Percentiles rank a stretch among this genome's conserved stretches.
phyloP scores from a whole-genome alignment of 92 coral and sea anemone species.

The Muricea muricata region DNA sequence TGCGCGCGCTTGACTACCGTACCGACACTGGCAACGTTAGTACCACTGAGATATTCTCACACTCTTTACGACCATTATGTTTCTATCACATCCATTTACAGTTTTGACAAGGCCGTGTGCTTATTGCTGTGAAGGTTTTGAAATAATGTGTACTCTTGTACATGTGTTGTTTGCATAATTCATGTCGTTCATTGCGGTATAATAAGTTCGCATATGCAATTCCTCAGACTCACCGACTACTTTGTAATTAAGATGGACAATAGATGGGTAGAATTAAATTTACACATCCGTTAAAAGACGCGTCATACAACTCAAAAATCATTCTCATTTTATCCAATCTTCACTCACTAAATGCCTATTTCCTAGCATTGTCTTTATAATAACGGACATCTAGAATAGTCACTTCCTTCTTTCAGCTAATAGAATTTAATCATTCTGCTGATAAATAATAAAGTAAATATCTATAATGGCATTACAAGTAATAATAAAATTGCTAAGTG shows the following conservation, averaged over 20 bases:
- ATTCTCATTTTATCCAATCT: background rate
- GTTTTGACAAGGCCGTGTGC: background rate
- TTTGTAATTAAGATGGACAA: background rate
- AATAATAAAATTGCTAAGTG: too few species aligned
- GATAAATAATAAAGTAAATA: too few species aligned
- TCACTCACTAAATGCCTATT: background rate
- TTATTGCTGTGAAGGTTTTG: background rate
- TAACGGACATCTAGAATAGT: too few species aligned
- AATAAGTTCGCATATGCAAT: background rate
- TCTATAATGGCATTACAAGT: too few species aligned
- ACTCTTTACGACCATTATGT: too few species aligned
- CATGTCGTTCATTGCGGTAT: background rate
- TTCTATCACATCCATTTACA: background rate
- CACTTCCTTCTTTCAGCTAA: background rate
- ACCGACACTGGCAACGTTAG: too few species aligned
- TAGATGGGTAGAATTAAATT: background rate
- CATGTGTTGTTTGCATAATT: conserved; percentile 27
- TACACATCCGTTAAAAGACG: background rate
- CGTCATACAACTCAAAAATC: background rate
- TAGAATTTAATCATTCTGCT: too few species aligned
- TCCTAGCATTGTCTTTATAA: background rate
- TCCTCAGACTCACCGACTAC: background rate
- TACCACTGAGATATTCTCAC: too few species aligned
- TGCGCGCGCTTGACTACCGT: too few species aligned
- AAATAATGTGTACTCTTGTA: conserved; percentile 8